Conservation (phyloP, 2,113 vertebrate species). For the Passer domesticus region DNA sequence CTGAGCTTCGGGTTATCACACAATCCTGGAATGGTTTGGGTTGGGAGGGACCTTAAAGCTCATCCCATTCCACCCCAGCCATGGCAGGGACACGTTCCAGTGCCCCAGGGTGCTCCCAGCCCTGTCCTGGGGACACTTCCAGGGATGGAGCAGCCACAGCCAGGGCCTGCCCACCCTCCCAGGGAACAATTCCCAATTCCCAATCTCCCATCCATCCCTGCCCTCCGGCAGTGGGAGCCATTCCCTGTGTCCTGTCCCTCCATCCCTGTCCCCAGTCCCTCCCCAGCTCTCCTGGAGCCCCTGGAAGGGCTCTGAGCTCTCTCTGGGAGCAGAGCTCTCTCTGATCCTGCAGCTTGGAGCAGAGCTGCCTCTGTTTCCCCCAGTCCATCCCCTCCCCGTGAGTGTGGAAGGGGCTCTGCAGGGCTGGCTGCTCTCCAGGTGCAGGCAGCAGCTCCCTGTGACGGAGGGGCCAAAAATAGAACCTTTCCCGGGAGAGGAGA, state of each 20-base stretch:
- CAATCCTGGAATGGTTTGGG: fast-evolving
- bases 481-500: not conserved
- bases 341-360: not conserved
- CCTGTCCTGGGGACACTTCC: not conserved
- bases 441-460: not conserved
- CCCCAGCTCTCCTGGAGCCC: not conserved
- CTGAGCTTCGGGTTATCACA: not conserved
- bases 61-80: not conserved
- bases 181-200: not conserved
- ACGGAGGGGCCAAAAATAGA: not conserved
- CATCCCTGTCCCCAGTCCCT: not conserved
- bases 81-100: not conserved
- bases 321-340: fast-evolving
- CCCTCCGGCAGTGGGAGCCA: not conserved
- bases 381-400: fast-evolving
- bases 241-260: not conserved
- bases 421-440: not conserved
- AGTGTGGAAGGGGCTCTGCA: not conserved
- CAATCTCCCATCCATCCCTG: fast-evolving
- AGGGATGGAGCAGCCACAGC: not conserved
- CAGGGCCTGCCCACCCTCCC: fast-evolving
- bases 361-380: fast-evolving
- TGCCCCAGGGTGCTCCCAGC: fast-evolving
- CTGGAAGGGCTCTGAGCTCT: not conserved
- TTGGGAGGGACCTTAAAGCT: not conserved